phyloP scores from a whole-genome alignment of 2,113 vertebrate species.

The Haemorhous mexicanus region DNA sequence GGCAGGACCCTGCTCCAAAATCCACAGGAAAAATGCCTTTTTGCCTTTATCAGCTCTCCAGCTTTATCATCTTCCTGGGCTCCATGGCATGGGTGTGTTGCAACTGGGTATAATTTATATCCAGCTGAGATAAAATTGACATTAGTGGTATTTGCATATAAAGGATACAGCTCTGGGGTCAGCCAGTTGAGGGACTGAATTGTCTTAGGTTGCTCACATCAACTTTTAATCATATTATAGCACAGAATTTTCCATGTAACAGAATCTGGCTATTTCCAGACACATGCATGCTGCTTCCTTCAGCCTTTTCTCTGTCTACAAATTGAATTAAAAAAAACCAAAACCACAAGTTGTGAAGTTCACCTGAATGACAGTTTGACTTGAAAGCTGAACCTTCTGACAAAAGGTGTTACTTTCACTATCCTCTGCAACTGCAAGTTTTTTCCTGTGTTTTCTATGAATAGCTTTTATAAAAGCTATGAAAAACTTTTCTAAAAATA shows the following conservation, averaged over 20 bases:
- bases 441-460: background rate
- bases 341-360: background rate
- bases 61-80: background rate
- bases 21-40: background rate
- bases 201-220: background rate
- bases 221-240: background rate
- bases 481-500: background rate
- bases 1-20: background rate
- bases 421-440: background rate
- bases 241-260: background rate
- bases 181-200: background rate
- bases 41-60: background rate
- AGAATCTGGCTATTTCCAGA: background rate
- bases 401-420: background rate
- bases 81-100: background rate
- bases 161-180: background rate
- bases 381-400: background rate
- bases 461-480: background rate
- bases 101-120: background rate
- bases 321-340: background rate
- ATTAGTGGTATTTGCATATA: background rate
- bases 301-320: background rate
- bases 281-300: background rate
- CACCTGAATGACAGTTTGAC: background rate
- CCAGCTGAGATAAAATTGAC: conserved; percentile 5